Evolutionary conservation across 30 jellyfish, hydroid and myxozoan genomes (phyloP), one percentile per base, ranked within the genome.

Genomic region (Mastigias papua): DNA sequence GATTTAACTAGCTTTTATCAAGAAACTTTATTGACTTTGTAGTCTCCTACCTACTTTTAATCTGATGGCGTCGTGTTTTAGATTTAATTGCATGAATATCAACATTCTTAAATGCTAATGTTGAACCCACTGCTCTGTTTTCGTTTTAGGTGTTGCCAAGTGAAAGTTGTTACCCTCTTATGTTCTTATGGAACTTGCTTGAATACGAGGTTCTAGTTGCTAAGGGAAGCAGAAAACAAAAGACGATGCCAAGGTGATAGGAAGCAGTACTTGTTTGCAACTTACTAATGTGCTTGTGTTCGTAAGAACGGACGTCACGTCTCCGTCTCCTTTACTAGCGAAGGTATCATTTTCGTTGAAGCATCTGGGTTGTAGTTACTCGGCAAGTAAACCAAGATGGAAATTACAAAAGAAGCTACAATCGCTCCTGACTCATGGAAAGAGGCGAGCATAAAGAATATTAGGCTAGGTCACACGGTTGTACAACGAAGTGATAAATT

Each of bases 391-490:
- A 15, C 57, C 35, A 73, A 32, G 57, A 87, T 87, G 96, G 96
- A 87, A 67, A 63, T 87, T 21, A 87, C 92, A 28, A 88, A 69
- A 87, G 90, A 76, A 17, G 93, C 96, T 33, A 93, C 98, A 6
- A 93, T 93, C 22, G 98, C 97, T 42, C 98, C 97, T 1, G 93
- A 93, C 65, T 34, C 95, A 48, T 93, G 98, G 98, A 93, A 93
- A 37, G 83, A 17, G 69, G 83, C 97, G 21, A 88, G 96, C 71
- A 49, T 93, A 10, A 74, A 71, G 27, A 93, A 93, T 81, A 87
- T 93, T 27, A 89, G 90, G 20, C 92, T 93, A 1, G 94, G 97
- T 19, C 98, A 93, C 61, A 68, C 97, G 5, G 98, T 93, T 46
- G 90, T 88, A 22, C 97, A 93, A 61, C 87, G 98, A 35, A 93